Evolutionary conservation across 2,113 vertebrate genomes (phyloP), one percentile per base, ranked within the genome.

Genomic region (Sus scrofa): DNA sequence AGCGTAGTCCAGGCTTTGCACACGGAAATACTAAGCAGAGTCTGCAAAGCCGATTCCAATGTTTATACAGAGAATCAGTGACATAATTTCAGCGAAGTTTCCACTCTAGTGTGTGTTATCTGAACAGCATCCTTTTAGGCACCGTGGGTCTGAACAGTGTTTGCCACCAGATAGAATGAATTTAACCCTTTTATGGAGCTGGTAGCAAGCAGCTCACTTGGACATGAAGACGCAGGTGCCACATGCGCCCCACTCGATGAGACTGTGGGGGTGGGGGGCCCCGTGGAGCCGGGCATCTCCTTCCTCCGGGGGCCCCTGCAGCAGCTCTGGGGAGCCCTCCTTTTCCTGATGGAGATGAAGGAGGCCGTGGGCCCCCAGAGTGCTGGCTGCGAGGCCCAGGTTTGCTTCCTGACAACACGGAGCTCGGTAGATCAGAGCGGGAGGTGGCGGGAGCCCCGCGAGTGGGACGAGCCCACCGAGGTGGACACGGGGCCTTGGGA

Each of bases 61-160:
- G 56, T 15, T 26, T 1, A 14, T 1, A 11, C 34, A 27, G 77
- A 67, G 86, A 27, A 30, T 4, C 19, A 18, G 27, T 34, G 6
- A 3, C 18, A 1, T 7, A 7, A 15, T 50, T 32, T 34, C 12
- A 15, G 63, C 78, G n/a, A 86, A 22, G 27, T 44, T 6, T 74
- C 67, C 19, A 0, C 37, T 5, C 32, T 0, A 32, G 39, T 9
- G 32, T 32, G 6, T 58, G 1, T 8, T 22, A 34, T 15, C 26
- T 37, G 81, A 27, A 10, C 4, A 2, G 39, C 20, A 8, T 26
- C 62, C 0, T 4, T 6, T 7, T 10, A 2, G 73, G 15, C 39
- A 4, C 24, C 27, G 2, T 44, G 0, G 7, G 30, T 6, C 11
- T 16, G 44, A n/a, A 3, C 0, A 24, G 9, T 2, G 0, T 3